phyloP scores from a whole-genome alignment of 92 coral and sea anemone genomes.

The Porites evermanni region DNA sequence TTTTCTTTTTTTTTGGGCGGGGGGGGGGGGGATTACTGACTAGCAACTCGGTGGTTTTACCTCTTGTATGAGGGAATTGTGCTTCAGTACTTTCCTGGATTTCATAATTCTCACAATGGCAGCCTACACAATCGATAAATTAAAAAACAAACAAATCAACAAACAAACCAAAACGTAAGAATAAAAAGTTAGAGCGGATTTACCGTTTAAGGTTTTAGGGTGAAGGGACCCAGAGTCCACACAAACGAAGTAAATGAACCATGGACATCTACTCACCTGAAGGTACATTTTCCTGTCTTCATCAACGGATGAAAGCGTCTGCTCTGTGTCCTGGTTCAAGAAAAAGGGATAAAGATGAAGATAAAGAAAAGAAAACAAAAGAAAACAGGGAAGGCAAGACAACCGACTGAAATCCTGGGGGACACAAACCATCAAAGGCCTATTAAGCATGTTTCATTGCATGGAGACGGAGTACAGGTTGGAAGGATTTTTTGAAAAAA shows the following conservation, averaged over 20 bases:
- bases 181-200: background rate
- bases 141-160: background rate
- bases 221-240: no score
- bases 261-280: conserved; percentile 67
- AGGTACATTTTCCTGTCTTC: conserved; percentile 98
- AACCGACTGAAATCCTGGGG: no score
- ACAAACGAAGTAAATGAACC: no score
- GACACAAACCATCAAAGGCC: no score
- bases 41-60: conserved; percentile 35
- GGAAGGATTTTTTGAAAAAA: no score
- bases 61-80: conserved; percentile 96
- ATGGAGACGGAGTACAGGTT: no score
- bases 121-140: conserved; percentile 66
- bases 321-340: conserved; percentile 82
- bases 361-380: no score
- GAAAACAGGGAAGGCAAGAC: no score
- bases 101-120: conserved; percentile 98
- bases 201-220: background rate
- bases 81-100: conserved; percentile 91
- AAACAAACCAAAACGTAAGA: background rate
- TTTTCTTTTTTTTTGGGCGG: no score
- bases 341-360: background rate
- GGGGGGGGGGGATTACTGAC: no score
- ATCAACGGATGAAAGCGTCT: conserved; percentile 89
- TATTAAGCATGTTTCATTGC: no score